Evolutionary conservation across 2,888 invertebrate species (phyloP).

Genomic region (Pilophorus perplexus): DNA sequence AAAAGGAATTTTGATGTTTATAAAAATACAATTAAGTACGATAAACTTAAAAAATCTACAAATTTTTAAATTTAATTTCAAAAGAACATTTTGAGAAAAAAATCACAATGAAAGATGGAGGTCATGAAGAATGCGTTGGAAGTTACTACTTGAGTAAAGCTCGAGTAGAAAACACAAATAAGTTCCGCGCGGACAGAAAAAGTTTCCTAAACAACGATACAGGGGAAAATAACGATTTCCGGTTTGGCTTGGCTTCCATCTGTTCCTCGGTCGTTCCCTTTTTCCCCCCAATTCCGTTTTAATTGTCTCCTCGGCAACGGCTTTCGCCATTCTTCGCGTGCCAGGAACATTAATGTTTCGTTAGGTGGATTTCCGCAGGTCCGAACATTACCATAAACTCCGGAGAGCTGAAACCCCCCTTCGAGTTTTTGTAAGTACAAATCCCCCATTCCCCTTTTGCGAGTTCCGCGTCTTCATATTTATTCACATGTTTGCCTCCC

Average conservation of each 20-base stretch:
- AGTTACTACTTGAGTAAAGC: too few species aligned
- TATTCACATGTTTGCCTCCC: conserved; percentile 23
- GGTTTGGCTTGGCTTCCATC: not conserved
- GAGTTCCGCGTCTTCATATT: conserved; percentile 28
- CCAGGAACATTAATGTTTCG: conserved; percentile 21
- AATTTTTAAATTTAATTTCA: too few species aligned
- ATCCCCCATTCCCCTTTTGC: not conserved
- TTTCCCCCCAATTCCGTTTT: not conserved
- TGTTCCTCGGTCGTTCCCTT: not conserved
- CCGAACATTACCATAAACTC: conserved; percentile 19
- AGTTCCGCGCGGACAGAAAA: too few species aligned
- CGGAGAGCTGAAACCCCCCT: not conserved
- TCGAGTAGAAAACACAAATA: too few species aligned
- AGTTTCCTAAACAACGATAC: too few species aligned
- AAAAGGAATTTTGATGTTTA: too few species aligned
- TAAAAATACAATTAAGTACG: too few species aligned
- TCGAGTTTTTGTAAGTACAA: conserved; percentile 22
- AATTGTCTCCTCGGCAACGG: not conserved
- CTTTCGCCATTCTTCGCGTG: not conserved
- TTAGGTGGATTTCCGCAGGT: conserved; percentile 5
- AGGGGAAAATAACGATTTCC: too few species aligned
- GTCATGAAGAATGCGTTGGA: too few species aligned
- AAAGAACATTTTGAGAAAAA: too few species aligned
- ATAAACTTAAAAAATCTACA: too few species aligned
- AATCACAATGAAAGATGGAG: too few species aligned